Percentiles rank a stretch among this genome's conserved stretches.
Evolutionary conservation across 2,888 invertebrate genomes (phyloP).

Genomic region (Hetaerina titia): DNA sequence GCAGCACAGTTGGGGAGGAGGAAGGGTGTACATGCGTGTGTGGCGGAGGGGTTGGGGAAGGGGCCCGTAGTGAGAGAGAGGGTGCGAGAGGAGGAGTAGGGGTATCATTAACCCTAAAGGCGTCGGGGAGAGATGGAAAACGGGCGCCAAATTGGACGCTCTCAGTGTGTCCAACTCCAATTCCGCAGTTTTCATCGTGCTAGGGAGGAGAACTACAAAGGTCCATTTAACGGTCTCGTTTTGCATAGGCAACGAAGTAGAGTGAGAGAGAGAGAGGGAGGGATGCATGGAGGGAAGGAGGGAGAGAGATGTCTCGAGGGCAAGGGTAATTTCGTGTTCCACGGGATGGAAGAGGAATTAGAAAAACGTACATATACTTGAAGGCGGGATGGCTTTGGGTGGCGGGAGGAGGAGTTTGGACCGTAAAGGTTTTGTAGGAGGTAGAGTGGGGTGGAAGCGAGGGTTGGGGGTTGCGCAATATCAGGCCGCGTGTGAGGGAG

Average conservation of each 20-base stretch:
- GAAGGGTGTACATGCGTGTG: background rate
- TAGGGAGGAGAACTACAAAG: slow-evolving; percentile 37
- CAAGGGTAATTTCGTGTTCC: slow-evolving; percentile 63
- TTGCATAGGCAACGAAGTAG: slow-evolving; percentile 53
- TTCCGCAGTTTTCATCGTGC: slow-evolving; percentile 40
- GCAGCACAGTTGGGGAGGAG: background rate
- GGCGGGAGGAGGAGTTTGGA: background rate
- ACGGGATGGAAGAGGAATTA: slow-evolving; percentile 21
- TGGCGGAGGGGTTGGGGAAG: background rate
- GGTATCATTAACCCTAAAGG: slow-evolving; percentile 39
- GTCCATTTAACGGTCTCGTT: slow-evolving; percentile 60
- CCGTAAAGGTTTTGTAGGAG: background rate
- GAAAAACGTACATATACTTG: slow-evolving; percentile 40
- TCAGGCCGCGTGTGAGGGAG: background rate
- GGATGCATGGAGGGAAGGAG: background rate
- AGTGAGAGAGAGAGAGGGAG: background rate
- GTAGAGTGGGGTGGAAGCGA: background rate
- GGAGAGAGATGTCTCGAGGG: slow-evolving; percentile 38
- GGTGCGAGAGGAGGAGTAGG: background rate
- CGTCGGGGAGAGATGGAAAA: slow-evolving; percentile 46
- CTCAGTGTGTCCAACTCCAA: slow-evolving; percentile 52
- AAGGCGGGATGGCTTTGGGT: background rate
- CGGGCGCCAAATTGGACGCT: slow-evolving; percentile 59
- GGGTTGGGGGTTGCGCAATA: background rate
- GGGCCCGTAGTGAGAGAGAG: background rate